A percentile compares a stretch with the other conserved stretches of the same genome.
Conservation (phyloP, 2,888 invertebrate species). For the Syrista parreyssii region DNA sequence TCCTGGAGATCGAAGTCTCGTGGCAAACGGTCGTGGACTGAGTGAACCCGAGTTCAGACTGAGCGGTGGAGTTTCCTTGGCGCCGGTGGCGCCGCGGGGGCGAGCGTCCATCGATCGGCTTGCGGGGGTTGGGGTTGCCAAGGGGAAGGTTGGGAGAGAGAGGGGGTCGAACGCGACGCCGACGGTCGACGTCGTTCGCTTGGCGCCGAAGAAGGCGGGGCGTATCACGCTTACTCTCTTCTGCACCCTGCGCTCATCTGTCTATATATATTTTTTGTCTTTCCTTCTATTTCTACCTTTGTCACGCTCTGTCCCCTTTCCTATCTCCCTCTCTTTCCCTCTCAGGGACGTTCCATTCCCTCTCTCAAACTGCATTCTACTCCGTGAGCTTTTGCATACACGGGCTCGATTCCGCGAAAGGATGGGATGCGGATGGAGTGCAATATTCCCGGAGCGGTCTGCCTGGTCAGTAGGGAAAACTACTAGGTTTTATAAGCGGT, state of each 20-base stretch:
- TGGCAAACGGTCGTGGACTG: slow-evolving; percentile 64
- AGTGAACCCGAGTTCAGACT: slow-evolving; percentile 65
- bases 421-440: too few relatives aligned
- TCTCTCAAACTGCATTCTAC: slow-evolving; percentile 4
- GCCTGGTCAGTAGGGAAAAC: too few relatives aligned
- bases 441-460: too few relatives aligned
- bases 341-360: slow-evolving; percentile 21
- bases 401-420: too few relatives aligned
- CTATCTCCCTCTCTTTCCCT: slow-evolving; percentile 13
- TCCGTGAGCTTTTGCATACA: slow-evolving; percentile 13
- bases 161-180: slow-evolving; percentile 1
- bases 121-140: slow-evolving; percentile 40
- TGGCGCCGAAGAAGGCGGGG: slow-evolving; percentile 49
- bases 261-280: neutral
- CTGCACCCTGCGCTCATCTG: slow-evolving; percentile 9
- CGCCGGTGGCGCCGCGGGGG: slow-evolving; percentile 55
- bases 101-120: slow-evolving; percentile 41
- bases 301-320: slow-evolving; percentile 5
- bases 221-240: slow-evolving; percentile 29
- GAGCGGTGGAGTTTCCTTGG: slow-evolving; percentile 51
- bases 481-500: too few relatives aligned
- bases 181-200: slow-evolving; percentile 8
- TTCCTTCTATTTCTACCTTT: slow-evolving; percentile 14
- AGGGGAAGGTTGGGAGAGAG: slow-evolving; percentile 32
- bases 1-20: slow-evolving; percentile 57